Conservation (phyloP, 2,113 vertebrate genomes). For the Thalassarche chlororhynchos region DNA sequence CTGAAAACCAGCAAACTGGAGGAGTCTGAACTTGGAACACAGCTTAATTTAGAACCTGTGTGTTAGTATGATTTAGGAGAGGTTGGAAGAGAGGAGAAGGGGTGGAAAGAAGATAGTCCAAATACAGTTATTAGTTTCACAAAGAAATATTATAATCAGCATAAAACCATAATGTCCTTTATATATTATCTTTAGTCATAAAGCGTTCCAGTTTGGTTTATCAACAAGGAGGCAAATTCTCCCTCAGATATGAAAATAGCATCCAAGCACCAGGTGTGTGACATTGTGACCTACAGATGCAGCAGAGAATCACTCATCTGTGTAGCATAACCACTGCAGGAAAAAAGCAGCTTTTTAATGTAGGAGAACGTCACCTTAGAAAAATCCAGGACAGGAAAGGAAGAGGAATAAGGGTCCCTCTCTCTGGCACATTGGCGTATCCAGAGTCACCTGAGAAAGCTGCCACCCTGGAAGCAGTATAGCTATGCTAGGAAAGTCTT, state of each 20-base stretch:
- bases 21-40: not conserved
- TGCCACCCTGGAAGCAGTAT: not conserved
- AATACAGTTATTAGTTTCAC: not conserved
- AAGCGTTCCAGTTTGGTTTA: not conserved
- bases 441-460: not conserved
- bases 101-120: not conserved
- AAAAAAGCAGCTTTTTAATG: not conserved
- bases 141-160: not conserved
- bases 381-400: not conserved
- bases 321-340: not conserved
- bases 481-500: not conserved
- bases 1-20: conserved; percentile 32
- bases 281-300: not conserved
- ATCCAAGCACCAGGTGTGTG: not conserved
- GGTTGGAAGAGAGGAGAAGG: not conserved
- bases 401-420: not conserved
- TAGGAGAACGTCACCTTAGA: not conserved
- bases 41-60: not conserved
- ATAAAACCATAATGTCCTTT: not conserved
- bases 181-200: not conserved
- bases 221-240: not conserved
- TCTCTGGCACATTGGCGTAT: rapidly evolving
- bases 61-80: not conserved
- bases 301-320: not conserved
- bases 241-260: not conserved